Evolutionary conservation across 2,888 invertebrate species (phyloP), one percentile per base, ranked within the genome.

Genomic region (Gastracanthus pulcherrimus): DNA sequence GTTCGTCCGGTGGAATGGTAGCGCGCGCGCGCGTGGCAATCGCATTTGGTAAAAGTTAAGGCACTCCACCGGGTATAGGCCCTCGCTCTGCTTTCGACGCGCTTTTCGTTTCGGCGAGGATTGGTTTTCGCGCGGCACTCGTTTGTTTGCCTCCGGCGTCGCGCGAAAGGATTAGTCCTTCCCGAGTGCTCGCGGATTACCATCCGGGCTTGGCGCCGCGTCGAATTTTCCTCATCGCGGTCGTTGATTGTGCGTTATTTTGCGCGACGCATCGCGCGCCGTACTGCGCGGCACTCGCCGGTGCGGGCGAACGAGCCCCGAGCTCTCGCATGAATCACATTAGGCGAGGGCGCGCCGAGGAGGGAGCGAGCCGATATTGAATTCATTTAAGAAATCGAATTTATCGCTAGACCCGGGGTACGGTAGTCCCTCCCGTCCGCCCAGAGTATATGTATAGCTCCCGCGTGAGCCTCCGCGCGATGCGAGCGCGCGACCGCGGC

Each of bases 381-480:
- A 82, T 82, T 82, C 79, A 76, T 82, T 82, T 71, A 71, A 76
- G 79, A 67, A 79, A 79, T 82, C 76, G 66, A 82, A 82, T 82
- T 82, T 82, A 79, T 79, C 70, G 79, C 41, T 34, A 13, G 31
- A 45, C 58, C 58, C 13, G n/a, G 45, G 45, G 16, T 45, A 45
- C 58, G 11, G 16, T 5, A 6, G 2, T 16, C 5, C 4, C 9
- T 23, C 13, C 41, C 23, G n/a, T 29, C 41, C 26, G 19, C 19
- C 7, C 13, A 51, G n/a, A 19, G n/a, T 51, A 51, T 70, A 70
- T 55, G 38, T 36, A 38, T 34, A 16, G 19, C 48, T 11, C 19
- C 62, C 41, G 48, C 48, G 64, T 48, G 48, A 45, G n/a, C 64
- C n/a, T 45, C 31, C 51, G 13, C 67, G 45, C 13, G 45, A 45